Evolutionary conservation across 1,140 invertebrate species (phyloP).

Genomic region (Aricia agestis): DNA sequence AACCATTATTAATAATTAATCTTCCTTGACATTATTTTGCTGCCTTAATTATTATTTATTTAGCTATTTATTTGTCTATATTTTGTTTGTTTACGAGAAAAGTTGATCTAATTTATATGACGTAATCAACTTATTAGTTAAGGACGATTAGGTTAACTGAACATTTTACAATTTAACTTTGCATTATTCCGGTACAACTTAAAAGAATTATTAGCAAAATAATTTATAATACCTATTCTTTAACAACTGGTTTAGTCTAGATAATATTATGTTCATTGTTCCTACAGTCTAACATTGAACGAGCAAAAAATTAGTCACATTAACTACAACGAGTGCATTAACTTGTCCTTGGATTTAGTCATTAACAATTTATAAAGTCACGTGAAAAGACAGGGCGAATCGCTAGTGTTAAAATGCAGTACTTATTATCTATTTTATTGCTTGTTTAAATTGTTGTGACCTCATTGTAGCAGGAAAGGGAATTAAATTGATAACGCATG

Average conservation of each 20-base stretch:
- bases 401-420: neutral
- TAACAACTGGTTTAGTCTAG: too few relatives aligned
- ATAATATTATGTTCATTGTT: too few relatives aligned
- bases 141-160: neutral
- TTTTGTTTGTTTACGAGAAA: neutral
- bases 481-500: slow-evolving; percentile 67
- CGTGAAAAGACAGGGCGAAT: neutral
- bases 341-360: too few relatives aligned
- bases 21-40: too few relatives aligned
- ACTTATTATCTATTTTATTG: slow-evolving; percentile 28
- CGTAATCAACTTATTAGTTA: neutral
- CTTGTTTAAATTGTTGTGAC: slow-evolving; percentile 67
- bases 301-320: too few relatives aligned
- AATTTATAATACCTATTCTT: neutral
- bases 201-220: neutral
- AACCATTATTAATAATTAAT: too few relatives aligned
- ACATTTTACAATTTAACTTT: neutral
- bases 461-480: slow-evolving; percentile 69
- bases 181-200: neutral
- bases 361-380: neutral
- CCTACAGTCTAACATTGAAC: too few relatives aligned
- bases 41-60: too few relatives aligned
- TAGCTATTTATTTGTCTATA: too few relatives aligned
- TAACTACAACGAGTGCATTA: too few relatives aligned
- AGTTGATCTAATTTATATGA: neutral